phyloP scores from a whole-genome alignment of 2,888 invertebrate species.

The Belgica antarctica region DNA sequence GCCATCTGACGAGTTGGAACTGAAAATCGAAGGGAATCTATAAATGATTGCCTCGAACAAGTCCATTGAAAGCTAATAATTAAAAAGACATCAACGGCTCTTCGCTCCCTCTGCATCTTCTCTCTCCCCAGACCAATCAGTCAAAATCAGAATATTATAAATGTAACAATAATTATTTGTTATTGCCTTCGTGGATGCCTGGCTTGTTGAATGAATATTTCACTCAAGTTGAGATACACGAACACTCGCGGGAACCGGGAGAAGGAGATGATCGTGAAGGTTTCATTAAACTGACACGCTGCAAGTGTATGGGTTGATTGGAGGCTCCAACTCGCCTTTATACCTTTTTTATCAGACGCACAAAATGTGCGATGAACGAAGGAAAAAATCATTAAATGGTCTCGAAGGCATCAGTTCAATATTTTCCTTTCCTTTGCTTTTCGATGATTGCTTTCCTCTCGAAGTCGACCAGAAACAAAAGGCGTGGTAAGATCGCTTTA shows the following conservation, averaged over 20 bases:
- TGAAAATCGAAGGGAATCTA: conserved; percentile 43
- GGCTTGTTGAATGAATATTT: conserved; percentile 24
- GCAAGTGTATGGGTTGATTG: conserved; percentile 36
- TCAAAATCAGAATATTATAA: conserved; percentile 44
- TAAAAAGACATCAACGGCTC: conserved; percentile 42
- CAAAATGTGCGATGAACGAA: conserved; percentile 2
- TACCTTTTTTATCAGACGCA: conserved; percentile 31
- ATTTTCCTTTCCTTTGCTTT: conserved; percentile 7
- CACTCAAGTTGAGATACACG: neutral
- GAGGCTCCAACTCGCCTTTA: conserved; percentile 26
- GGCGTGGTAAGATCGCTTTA: conserved; percentile 13
- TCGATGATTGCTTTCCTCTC: conserved; percentile 15
- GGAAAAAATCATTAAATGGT: conserved; percentile 26
- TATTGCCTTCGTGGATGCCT: conserved; percentile 17
- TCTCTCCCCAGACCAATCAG: conserved; percentile 41
- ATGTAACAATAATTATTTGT: conserved; percentile 43
- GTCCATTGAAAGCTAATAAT: conserved; percentile 42
- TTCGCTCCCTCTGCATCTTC: neutral
- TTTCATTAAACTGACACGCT: conserved; percentile 40
- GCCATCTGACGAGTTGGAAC: neutral
- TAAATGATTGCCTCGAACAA: conserved; percentile 37
- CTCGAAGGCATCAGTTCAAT: conserved; percentile 17
- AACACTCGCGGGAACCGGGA: neutral
- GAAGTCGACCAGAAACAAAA: conserved; percentile 8
- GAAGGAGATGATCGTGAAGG: conserved; percentile 24